Evolutionary conservation across 2,797 vertebrate genomes (phyloP).

Genomic region (Catamblyrhynchus diadema): DNA sequence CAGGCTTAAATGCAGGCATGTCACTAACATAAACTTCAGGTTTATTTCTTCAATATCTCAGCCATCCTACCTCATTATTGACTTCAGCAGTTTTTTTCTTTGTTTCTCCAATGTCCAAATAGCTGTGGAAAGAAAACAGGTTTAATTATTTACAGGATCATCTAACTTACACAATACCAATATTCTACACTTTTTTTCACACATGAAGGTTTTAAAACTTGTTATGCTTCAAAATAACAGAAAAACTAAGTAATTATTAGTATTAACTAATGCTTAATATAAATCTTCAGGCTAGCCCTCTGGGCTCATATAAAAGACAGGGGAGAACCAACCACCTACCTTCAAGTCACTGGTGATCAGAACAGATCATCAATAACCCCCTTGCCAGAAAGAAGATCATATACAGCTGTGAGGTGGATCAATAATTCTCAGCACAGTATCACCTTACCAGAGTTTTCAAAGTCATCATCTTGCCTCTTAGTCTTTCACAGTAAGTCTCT

Average conservation of each 20-base stretch:
- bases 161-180: not conserved
- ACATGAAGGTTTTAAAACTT: not conserved
- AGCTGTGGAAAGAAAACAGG: constrained; percentile 75
- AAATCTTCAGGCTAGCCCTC: not conserved
- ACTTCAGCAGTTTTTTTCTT: constrained; percentile 84
- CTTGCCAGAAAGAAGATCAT: not conserved
- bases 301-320: not conserved
- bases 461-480: not conserved
- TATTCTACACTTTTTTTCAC: not conserved
- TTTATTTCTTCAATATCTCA: not conserved
- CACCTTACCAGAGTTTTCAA: not conserved
- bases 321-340: not conserved
- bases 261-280: not conserved
- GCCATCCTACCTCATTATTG: constrained; percentile 80
- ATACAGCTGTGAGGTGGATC: not conserved
- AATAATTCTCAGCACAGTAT: not conserved
- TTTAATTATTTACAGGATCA: not conserved
- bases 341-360: not conserved
- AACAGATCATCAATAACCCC: not conserved
- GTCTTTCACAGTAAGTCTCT: not conserved
- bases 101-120: constrained; percentile 87
- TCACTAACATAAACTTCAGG: not conserved
- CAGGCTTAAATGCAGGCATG: not conserved
- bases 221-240: not conserved
- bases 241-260: not conserved